A percentile compares a stretch with the other conserved stretches of the same genome.
Evolutionary conservation across 2,113 vertebrate species (phyloP).

Genomic region (Mormyrus iriodes): DNA sequence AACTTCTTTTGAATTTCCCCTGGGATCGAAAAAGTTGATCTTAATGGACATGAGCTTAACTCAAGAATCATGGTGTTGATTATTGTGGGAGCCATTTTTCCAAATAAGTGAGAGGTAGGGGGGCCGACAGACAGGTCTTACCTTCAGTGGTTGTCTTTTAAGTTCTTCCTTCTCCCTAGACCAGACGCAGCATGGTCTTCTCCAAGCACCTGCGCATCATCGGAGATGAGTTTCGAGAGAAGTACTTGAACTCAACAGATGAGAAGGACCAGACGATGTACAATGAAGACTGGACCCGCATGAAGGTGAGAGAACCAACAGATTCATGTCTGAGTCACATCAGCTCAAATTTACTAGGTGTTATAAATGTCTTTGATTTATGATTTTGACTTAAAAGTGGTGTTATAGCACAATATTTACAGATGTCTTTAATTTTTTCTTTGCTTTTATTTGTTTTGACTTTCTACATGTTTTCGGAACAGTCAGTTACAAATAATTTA

Average conservation of each 20-base stretch:
- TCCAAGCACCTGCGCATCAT: slow-evolving; percentile 79
- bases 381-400: background rate
- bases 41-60: background rate
- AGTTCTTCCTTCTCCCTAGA: slow-evolving; percentile 53
- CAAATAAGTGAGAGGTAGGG: background rate
- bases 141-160: slow-evolving; percentile 41
- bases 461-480: background rate
- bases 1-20: background rate
- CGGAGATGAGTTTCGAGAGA: slow-evolving; percentile 75
- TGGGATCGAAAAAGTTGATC: background rate
- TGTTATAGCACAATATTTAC: background rate
- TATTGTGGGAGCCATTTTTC: background rate
- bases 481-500: background rate
- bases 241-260: slow-evolving; percentile 76
- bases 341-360: background rate
- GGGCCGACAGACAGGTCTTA: background rate
- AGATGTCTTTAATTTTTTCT: background rate
- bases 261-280: slow-evolving; percentile 66
- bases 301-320: slow-evolving; percentile 64
- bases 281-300: slow-evolving; percentile 84
- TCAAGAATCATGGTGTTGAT: background rate
- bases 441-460: background rate
- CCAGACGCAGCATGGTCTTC: slow-evolving; percentile 93
- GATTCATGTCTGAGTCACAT: background rate
- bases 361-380: background rate